phyloP scores from a whole-genome alignment of 1,140 invertebrate genomes.

The Bombus terrestris region DNA sequence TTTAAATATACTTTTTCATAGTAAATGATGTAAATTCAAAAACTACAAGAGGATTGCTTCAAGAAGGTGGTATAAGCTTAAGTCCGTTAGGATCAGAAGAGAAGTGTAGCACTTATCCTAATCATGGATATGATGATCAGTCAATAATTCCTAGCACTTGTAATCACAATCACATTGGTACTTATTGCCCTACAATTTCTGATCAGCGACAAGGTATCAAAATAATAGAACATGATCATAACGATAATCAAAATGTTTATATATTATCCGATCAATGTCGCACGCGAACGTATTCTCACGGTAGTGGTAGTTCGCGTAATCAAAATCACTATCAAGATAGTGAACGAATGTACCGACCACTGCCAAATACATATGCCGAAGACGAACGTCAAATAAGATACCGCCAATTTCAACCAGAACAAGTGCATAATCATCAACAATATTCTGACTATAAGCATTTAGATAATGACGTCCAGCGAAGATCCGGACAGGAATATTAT shows the following conservation, averaged over 20 bases:
- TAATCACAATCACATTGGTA: conserved; percentile 69
- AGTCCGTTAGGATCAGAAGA: conserved; percentile 75
- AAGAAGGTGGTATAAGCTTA: conserved; percentile 77
- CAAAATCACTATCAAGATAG: conserved; percentile 72
- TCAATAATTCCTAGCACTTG: conserved; percentile 35
- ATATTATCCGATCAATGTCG: conserved; percentile 78
- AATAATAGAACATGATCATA: conserved; percentile 75
- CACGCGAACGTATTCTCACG: conserved; percentile 76
- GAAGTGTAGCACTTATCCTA: conserved; percentile 68
- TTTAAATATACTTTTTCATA: conserved; percentile 46
- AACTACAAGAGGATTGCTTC: conserved; percentile 67
- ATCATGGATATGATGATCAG: conserved; percentile 67
- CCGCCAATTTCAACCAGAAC: conserved; percentile 65
- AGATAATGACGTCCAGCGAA: conserved; percentile 70
- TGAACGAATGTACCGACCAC: conserved; percentile 72
- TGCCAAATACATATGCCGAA: conserved; percentile 75
- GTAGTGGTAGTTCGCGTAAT: conserved; percentile 64
- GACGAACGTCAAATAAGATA: conserved; percentile 74
- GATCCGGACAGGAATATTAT: conserved; percentile 61
- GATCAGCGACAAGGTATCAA: conserved; percentile 70
- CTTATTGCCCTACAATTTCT: conserved; percentile 65
- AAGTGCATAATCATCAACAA: conserved; percentile 60
- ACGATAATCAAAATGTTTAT: conserved; percentile 79
- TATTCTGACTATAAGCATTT: conserved; percentile 66
- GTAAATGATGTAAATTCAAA: conserved; percentile 70